Base-by-base conservation (phyloP, 2,888 invertebrate genomes). In the Drosophila fulvimacula region DNA sequence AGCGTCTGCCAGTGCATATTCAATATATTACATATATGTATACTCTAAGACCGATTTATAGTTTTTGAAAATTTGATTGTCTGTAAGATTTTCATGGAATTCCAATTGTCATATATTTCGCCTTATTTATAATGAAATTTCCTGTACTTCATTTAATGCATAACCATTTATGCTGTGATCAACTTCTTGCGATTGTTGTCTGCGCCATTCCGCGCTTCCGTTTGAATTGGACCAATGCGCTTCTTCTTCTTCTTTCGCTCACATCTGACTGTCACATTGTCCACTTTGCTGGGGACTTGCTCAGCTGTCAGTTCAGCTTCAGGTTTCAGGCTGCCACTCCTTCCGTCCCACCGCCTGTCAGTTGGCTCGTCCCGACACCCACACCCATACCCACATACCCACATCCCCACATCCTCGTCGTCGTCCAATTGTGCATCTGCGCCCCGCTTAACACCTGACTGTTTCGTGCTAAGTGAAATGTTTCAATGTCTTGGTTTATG, bases 401-500 rank as follows among this genome's bases (percentile, higher is more conserved):
- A 27, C 17, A n/a, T n/a, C n/a, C n/a, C 3, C 53, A 41, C 41
- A 55, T 19, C 27, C 27, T 27, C 27, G 27, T 34, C n/a, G 27
- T 27, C n/a, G 32, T 51, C n/a, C 56, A 56, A 41, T 41, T 19
- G 55, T 24, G 55, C 55, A 39, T 11, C 56, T 21, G 42, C 34
- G 3, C 7, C 69, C 69, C 65, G 68, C 68, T 73, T 69, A 76
- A 76, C 87, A 84, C 87, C 83, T 84, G 87, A 58, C 73, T 66
- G 64, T 66, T 67, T 73, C 66, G 69, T 71, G 80, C 82, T 84
- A 84, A 84, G 83, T 84, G 83, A 87, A 83, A 83, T 87, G 83
- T 87, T 87, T 78, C 83, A 80, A 80, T 83, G 84, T 78, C 83
- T 87, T 84, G 83, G 83, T 87, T 83, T 83, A 83, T 83, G 84